Evolutionary conservation across 2,113 vertebrate genomes (phyloP), one percentile per base, ranked within the genome.

Genomic region (Coptodon rendalli): DNA sequence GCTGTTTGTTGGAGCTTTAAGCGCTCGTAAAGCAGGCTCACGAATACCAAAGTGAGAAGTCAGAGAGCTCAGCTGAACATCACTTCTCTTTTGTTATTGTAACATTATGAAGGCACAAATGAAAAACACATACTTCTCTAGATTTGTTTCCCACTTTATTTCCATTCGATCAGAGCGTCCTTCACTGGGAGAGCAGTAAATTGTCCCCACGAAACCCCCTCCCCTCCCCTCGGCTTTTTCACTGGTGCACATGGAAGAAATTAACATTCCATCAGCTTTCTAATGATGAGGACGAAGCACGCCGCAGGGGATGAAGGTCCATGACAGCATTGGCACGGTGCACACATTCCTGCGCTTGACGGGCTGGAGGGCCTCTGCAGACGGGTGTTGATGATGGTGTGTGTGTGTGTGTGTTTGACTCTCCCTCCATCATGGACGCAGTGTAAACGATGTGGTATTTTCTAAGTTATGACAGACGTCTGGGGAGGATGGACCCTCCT

Each of bases 261-360:
- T 96, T 96, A 97, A 95, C 94, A 97, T 96, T 96, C 95, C 95
- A 81, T 50, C 88, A 88, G 89, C 85, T 91, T 90, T 94, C 90
- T 95, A 89, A 95, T 93, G 91, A 95, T 90, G 94, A 92, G 89
- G 91, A 94, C 87, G 81, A 88, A 92, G 92, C 53, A 81, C 82
- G 87, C 78, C 19, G 89, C 85, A 80, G 92, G 95, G 92, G 88
- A 89, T 83, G 90, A 88, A 83, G 90, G 86, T 88, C 90, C 89
- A 92, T 93, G 93, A 92, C 92, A 89, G 91, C 48, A 84, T 81
- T 95, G 94, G 94, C 94, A 94, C 31, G 71, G 81, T n/a, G 43
- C 29, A 11, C 50, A 61, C 94, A 96, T 96, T 95, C 95, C 93
- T 94, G 80, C 43, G 73, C 56, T 85, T 68, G 87, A 92, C 83